A percentile compares a stretch with the other conserved stretches of the same genome.
Evolutionary conservation across 2,888 invertebrate genomes (phyloP).

Genomic region (Eupithecia tripunctaria): DNA sequence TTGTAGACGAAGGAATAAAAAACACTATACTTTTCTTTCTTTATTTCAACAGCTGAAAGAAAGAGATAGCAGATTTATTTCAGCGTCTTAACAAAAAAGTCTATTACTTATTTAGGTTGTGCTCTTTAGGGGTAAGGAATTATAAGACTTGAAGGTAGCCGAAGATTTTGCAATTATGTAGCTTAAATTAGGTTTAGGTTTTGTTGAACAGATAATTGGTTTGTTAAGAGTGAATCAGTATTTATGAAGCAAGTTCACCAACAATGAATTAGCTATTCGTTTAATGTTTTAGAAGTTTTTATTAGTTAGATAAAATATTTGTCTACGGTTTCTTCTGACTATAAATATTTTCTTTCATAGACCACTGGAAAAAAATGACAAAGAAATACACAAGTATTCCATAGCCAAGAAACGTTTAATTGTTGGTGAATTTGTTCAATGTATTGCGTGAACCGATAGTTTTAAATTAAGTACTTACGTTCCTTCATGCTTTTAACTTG

Average conservation of each 20-base stretch:
- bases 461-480: constrained; percentile 38
- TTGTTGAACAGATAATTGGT: not conserved
- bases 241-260: constrained; percentile 42
- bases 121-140: not conserved
- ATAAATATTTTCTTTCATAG: not conserved
- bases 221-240: constrained; percentile 60
- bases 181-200: constrained; percentile 11
- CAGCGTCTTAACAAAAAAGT: constrained; percentile 4
- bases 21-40: not conserved
- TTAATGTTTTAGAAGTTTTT: not conserved
- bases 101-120: not conserved
- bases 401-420: not conserved
- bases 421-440: not conserved
- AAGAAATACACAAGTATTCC: not conserved
- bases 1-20: not conserved
- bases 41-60: not conserved
- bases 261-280: not conserved
- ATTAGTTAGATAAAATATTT: not conserved
- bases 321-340: not conserved
- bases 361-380: not conserved
- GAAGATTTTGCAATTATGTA: constrained; percentile 17
- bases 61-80: not conserved
- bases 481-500: constrained; percentile 43
- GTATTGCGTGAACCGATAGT: not conserved
- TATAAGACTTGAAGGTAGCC: constrained; percentile 28